These are phyloP conservation scores for Oryzias celebensis DNA, from an alignment of 2,113 vertebrate species.

Conservation along the genomic window DNA sequence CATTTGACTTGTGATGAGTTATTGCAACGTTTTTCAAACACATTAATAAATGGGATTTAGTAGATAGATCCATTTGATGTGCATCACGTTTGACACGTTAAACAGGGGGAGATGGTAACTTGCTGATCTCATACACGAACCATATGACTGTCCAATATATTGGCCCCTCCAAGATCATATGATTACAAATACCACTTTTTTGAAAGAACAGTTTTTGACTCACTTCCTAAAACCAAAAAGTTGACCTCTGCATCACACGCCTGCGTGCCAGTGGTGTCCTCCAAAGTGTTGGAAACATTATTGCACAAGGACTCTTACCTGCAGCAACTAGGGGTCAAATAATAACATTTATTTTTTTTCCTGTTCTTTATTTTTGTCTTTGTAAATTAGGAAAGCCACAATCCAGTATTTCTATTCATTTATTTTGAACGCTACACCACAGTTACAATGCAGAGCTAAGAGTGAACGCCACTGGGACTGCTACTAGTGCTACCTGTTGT, in stretches of 20 bases:
- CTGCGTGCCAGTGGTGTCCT: background rate
- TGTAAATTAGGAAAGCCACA: no score
- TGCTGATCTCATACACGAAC: background rate
- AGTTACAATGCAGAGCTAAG: no score
- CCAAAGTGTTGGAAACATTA: background rate
- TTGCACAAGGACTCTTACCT: no score
- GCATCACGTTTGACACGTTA: background rate
- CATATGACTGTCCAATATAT: conserved; percentile 5
- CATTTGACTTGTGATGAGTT: background rate
- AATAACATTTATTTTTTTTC: no score
- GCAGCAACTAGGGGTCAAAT: no score
- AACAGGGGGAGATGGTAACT: background rate
- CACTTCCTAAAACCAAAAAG: conserved; percentile 42
- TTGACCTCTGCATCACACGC: background rate
- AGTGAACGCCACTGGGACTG: no score
- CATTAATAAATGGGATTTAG: background rate
- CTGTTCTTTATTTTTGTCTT: no score
- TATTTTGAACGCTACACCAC: no score
- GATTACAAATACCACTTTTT: conserved; percentile 43
- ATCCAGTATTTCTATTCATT: no score
- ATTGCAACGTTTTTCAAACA: conserved; percentile 10
- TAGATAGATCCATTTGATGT: background rate
- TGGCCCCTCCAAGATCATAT: background rate
- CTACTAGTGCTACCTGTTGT: no score
- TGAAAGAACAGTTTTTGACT: background rate